Evolutionary conservation across 23 tunicate species (phyloP).

Genomic region (Halocynthia roretzi): DNA sequence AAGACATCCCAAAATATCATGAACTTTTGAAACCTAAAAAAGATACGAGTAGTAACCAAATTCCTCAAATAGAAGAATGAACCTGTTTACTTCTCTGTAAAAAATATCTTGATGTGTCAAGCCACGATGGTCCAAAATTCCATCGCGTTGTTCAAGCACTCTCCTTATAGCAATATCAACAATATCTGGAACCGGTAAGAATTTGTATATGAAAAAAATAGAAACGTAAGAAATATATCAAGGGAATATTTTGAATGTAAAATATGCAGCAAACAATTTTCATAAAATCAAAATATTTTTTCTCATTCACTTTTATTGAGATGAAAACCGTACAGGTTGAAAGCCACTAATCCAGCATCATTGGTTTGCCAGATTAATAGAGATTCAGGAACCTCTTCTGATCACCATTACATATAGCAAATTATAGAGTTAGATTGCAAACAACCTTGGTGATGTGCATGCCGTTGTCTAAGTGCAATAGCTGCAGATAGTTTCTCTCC

Average conservation of each 20-base stretch:
- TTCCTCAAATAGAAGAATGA: not conserved
- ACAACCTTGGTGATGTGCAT: conserved; percentile 55
- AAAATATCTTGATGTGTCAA: conserved; percentile 65
- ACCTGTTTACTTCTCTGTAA: conserved; percentile 51
- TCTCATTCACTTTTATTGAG: too few relatives aligned
- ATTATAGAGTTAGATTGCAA: too few relatives aligned
- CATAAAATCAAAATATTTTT: too few relatives aligned
- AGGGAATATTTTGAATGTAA: not conserved
- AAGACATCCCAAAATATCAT: conserved; percentile 64
- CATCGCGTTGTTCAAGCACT: conserved; percentile 42
- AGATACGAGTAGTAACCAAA: not conserved
- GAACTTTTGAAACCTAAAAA: conserved; percentile 57
- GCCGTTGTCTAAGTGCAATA: conserved; percentile 39
- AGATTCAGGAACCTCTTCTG: too few relatives aligned
- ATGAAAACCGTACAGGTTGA: too few relatives aligned
- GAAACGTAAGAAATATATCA: not conserved
- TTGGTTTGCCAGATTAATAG: too few relatives aligned
- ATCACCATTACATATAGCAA: too few relatives aligned
- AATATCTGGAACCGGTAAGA: conserved; percentile 34
- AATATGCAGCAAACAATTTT: not conserved
- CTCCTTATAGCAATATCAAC: conserved; percentile 61
- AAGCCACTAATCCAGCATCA: too few relatives aligned
- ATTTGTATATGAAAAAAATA: not conserved
- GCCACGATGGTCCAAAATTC: conserved; percentile 19
- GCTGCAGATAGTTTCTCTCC: conserved; percentile 73